These are phyloP conservation scores for Romanomermis culicivorax DNA, from an alignment of 2,888 invertebrate species.

Conservation along the genomic window DNA sequence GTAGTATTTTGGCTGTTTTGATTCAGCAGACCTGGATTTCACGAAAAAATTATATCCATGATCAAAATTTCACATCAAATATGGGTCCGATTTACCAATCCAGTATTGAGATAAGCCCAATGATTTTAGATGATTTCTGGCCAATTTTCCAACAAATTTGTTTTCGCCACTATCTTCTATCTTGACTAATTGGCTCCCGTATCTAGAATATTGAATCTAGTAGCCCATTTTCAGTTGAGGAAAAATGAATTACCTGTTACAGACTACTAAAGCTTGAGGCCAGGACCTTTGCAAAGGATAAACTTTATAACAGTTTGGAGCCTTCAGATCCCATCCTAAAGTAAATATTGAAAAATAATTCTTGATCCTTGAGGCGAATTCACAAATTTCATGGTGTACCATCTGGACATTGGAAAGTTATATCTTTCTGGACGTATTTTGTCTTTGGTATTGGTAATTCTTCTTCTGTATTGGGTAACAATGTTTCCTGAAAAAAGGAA, in stretches of 20 bases:
- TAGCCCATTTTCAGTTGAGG: too few species aligned
- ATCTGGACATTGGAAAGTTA: too few species aligned
- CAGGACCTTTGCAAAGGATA: constrained; percentile 22
- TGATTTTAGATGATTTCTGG: constrained; percentile 30
- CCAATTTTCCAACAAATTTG: constrained; percentile 63
- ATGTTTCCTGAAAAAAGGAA: too few species aligned
- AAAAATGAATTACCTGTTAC: constrained; percentile 21
- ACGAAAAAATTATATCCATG: neutral
- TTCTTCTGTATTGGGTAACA: too few species aligned
- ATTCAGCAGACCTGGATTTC: constrained; percentile 15
- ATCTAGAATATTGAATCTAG: constrained; percentile 48
- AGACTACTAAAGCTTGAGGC: constrained; percentile 25
- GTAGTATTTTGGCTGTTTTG: constrained; percentile 14
- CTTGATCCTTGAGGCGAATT: too few species aligned
- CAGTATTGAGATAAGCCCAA: constrained; percentile 16
- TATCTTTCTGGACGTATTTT: too few species aligned
- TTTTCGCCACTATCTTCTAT: constrained; percentile 75
- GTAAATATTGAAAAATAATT: neutral
- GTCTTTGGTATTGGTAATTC: too few species aligned
- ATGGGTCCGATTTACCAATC: constrained; percentile 18
- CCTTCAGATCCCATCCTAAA: constrained; percentile 22
- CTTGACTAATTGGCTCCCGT: constrained; percentile 77
- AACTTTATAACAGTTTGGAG: constrained; percentile 21
- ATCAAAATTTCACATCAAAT: neutral
- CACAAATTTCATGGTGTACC: too few species aligned